Evolutionary conservation across 2,888 invertebrate species (phyloP).

Genomic region (Empis stercorea): DNA sequence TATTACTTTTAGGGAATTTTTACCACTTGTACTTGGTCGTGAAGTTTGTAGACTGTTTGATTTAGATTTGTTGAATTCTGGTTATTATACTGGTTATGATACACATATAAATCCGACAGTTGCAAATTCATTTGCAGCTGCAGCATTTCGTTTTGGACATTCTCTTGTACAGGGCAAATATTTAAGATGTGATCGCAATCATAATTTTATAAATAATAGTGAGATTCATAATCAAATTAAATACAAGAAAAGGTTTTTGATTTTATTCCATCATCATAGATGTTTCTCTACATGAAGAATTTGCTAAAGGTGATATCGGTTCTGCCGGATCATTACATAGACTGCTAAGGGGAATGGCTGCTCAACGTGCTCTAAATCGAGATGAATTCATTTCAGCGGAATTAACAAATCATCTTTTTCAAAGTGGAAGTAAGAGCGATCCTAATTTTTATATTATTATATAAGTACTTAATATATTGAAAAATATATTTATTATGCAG

Average conservation of each 20-base stretch:
- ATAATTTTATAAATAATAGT: conserved; percentile 59
- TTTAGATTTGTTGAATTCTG: conserved; percentile 50
- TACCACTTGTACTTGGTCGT: conserved; percentile 64
- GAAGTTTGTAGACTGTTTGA: conserved; percentile 67
- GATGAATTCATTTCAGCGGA: conserved; percentile 74
- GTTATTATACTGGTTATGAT: conserved; percentile 60
- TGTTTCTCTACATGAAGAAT: conserved; percentile 67
- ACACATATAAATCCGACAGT: conserved; percentile 56
- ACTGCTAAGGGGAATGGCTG: conserved; percentile 59
- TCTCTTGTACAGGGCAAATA: conserved; percentile 71
- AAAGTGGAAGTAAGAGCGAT: conserved; percentile 45
- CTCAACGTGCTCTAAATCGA: conserved; percentile 62
- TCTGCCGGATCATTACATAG: conserved; percentile 69
- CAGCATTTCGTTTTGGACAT: conserved; percentile 78
- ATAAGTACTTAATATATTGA: no score
- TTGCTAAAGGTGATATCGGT: conserved; percentile 59
- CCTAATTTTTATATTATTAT: no score
- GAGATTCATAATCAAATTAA: conserved; percentile 29
- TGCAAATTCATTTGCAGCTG: conserved; percentile 66
- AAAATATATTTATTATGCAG: no score
- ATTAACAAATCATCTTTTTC: conserved; percentile 71
- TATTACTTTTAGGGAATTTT: conserved; percentile 69
- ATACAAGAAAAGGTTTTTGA: neutral
- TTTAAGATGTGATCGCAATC: conserved; percentile 56
- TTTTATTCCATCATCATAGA: conserved; percentile 38